Evolutionary conservation across 2,797 vertebrate genomes (phyloP).

Genomic region (Eulemur mongoz): DNA sequence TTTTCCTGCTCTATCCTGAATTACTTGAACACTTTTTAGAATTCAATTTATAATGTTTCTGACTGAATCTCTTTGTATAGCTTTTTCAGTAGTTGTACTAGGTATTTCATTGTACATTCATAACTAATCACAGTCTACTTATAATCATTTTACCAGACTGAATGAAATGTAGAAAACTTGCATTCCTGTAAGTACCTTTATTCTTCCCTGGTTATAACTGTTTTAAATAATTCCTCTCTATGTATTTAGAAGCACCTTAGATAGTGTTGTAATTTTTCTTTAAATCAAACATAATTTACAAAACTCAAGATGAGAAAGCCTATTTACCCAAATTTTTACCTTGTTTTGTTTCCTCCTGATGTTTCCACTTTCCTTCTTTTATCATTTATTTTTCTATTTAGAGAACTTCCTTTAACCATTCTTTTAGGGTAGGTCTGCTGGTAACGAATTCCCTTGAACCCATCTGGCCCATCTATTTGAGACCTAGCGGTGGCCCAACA

Average conservation of each 20-base stretch:
- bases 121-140: not conserved
- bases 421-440: not conserved
- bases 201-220: not conserved
- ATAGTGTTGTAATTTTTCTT: not conserved
- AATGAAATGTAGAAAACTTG: not conserved
- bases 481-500: not conserved
- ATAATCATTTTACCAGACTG: not conserved
- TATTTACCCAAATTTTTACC: not conserved
- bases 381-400: not conserved
- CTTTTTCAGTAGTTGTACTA: not conserved
- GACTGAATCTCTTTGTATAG: not conserved
- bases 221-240: not conserved
- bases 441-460: not conserved
- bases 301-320: not conserved
- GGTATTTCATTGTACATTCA: not conserved
- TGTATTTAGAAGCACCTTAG: not conserved
- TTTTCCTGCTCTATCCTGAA: not conserved
- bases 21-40: not conserved
- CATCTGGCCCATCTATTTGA: not conserved
- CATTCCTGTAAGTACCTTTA: not conserved
- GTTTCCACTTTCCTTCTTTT: not conserved
- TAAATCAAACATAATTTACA: conserved; percentile 35
- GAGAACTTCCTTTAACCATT: not conserved
- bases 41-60: conserved; percentile 17
- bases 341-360: not conserved